Conservation (phyloP, 2,113 vertebrate species). For the Rhinoderma darwinii region DNA sequence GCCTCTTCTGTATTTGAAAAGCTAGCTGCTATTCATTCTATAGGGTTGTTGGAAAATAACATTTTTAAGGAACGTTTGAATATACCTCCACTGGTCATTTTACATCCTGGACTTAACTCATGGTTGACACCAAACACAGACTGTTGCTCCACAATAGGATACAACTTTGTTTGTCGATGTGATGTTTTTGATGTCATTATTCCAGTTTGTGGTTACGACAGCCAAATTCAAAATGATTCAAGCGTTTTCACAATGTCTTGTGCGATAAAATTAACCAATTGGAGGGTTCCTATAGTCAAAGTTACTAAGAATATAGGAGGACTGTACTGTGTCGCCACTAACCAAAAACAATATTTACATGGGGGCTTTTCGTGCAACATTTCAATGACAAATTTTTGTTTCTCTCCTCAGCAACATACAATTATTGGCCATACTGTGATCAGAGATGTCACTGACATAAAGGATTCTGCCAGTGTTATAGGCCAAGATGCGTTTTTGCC, state of each 20-base stretch:
- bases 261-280: neutral
- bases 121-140: neutral
- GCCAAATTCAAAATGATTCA: neutral
- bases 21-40: neutral
- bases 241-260: neutral
- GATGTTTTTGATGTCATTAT: conserved; percentile 4
- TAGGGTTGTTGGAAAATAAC: neutral
- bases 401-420: neutral
- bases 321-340: neutral
- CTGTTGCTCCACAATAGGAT: neutral
- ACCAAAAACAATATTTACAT: neutral
- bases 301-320: neutral
- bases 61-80: conserved; percentile 12
- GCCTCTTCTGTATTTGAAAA: neutral
- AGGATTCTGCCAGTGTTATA: neutral
- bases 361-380: neutral
- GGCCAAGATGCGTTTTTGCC: neutral
- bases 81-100: neutral
- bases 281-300: neutral
- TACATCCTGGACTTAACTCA: neutral
- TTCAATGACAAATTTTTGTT: neutral
- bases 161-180: neutral
- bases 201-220: neutral
- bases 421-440: neutral
- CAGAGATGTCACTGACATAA: neutral